phyloP scores from a whole-genome alignment of 2,113 vertebrate genomes.

The Patagioenas fasciata region DNA sequence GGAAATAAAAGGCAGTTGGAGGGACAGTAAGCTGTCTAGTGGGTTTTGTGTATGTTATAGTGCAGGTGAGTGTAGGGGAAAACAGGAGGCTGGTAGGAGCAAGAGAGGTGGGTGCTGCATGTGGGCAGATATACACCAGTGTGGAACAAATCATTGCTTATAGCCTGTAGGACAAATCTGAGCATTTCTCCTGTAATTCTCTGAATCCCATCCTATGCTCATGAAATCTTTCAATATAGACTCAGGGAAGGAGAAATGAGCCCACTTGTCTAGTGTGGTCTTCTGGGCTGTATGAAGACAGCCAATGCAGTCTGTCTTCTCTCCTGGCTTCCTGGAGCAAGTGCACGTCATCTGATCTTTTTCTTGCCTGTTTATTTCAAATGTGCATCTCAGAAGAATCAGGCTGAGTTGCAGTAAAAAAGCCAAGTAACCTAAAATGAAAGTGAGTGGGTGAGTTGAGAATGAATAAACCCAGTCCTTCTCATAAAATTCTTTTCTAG shows the following conservation, averaged over 20 bases:
- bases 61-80: background rate
- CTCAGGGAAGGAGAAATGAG: background rate
- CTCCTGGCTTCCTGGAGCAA: background rate
- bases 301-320: background rate
- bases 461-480: background rate
- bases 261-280: rapidly evolving
- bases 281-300: background rate
- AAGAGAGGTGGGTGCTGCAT: rapidly evolving
- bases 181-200: background rate
- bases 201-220: rapidly evolving
- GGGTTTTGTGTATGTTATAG: rapidly evolving
- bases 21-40: rapidly evolving
- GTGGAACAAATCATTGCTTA: background rate
- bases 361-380: background rate
- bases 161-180: background rate
- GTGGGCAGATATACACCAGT: background rate
- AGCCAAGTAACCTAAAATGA: background rate
- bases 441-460: background rate
- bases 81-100: background rate
- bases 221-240: background rate
- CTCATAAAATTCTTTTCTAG: background rate
- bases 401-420: background rate
- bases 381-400: background rate
- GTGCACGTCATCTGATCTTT: rapidly evolving
- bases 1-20: background rate